Percentiles rank a stretch among this genome's conserved stretches.
Conservation (phyloP, 1,140 invertebrate species). For the Apolygus lucorum region DNA sequence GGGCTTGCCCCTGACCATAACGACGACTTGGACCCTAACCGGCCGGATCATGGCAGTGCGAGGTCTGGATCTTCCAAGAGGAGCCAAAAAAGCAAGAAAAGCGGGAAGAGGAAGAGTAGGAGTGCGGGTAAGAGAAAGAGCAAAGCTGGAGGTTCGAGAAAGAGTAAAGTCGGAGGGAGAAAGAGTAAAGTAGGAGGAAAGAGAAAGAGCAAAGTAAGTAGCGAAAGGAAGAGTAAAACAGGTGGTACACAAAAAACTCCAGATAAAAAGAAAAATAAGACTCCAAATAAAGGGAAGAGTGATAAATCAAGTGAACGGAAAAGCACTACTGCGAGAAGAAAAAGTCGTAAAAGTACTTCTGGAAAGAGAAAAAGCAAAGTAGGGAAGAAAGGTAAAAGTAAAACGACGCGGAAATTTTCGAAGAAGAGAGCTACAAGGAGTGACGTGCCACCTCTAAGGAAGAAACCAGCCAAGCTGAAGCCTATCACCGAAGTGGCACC, state of each 20-base stretch:
- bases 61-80: not conserved
- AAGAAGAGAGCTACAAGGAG: not conserved
- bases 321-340: not conserved
- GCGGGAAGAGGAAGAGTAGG: not conserved
- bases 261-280: not conserved
- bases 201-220: constrained; percentile 5
- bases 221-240: not conserved
- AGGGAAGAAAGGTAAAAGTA: not conserved
- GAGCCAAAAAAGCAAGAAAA: not conserved
- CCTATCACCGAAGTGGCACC: constrained; percentile 1
- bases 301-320: not conserved
- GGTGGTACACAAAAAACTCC: not conserved
- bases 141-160: not conserved
- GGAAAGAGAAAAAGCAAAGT: not conserved
- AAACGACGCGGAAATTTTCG: not conserved
- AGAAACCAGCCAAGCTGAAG: not conserved
- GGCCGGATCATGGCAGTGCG: not conserved
- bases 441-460: constrained; percentile 4
- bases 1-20: not conserved
- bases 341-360: too few species aligned
- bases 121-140: not conserved
- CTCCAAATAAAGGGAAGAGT: not conserved
- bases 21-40: constrained; percentile 9
- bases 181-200: not conserved
- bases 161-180: not conserved